A percentile compares a stretch with the other conserved stretches of the same genome.
These are phyloP conservation scores for Anas flavirostris DNA, from an alignment of 2,797 vertebrate species.

Conservation along the genomic window DNA sequence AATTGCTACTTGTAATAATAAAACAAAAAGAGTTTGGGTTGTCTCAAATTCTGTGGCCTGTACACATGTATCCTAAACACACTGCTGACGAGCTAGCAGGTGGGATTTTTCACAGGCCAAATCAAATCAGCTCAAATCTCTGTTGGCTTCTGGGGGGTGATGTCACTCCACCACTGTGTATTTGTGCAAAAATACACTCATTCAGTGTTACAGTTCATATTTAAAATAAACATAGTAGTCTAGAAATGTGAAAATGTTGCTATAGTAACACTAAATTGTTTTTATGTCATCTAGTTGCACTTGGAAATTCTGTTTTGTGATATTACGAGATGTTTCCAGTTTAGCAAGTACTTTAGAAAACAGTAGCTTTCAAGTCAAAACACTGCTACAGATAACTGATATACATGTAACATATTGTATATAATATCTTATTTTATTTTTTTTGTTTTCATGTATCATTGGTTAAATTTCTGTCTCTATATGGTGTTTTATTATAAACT, in stretches of 20 bases:
- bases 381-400: not conserved
- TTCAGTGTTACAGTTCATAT: not conserved
- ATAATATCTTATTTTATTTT: not conserved
- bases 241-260: not conserved
- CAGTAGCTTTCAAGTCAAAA: not conserved
- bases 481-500: not conserved
- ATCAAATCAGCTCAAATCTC: too few species aligned
- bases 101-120: not conserved
- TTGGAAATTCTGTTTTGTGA: not conserved
- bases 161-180: not conserved
- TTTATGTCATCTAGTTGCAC: not conserved
- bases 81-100: not conserved
- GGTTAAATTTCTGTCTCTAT: not conserved
- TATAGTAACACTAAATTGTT: not conserved
- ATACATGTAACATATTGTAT: not conserved
- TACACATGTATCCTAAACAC: rapidly evolving
- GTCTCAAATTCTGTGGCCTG: rapidly evolving
- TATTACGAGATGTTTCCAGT: not conserved
- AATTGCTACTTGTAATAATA: too few species aligned
- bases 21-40: too few species aligned
- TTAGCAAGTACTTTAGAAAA: not conserved
- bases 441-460: not conserved
- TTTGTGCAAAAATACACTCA: not conserved
- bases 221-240: not conserved
- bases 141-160: not conserved